These are phyloP conservation scores for Carabus problematicus DNA, from an alignment of 2,888 invertebrate genomes.

Conservation along the genomic window DNA sequence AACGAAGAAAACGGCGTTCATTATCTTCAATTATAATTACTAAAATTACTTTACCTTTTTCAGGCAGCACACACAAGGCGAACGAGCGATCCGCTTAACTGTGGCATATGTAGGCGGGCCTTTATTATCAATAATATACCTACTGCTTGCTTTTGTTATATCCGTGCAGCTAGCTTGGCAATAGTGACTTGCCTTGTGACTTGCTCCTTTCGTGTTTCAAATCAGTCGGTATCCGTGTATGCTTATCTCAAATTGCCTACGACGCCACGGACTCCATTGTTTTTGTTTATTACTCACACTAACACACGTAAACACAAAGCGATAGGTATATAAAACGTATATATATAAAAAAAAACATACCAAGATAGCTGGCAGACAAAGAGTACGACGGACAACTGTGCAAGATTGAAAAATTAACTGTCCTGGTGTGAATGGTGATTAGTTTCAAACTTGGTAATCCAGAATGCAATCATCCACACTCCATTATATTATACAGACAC, in stretches of 20 bases:
- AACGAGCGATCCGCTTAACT: background rate
- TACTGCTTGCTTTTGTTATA: conserved; percentile 19
- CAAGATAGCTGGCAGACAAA: no score
- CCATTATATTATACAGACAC: no score
- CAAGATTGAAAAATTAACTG: no score
- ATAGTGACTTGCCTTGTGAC: no score
- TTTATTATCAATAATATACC: conserved; percentile 10
- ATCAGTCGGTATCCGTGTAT: conserved; percentile 22
- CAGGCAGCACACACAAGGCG: background rate
- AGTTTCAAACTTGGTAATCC: no score
- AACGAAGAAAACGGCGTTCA: conserved; percentile 29
- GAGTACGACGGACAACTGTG: no score
- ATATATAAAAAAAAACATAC: no score
- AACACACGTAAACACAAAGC: no score
- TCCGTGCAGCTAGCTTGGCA: no score
- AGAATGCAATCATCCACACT: no score
- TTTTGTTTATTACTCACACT: conserved; percentile 17
- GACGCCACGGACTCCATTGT: conserved; percentile 12
- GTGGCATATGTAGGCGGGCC: conserved; percentile 17
- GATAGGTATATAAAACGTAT: no score
- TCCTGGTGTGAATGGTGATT: no score
- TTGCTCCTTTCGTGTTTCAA: conserved; percentile 17
- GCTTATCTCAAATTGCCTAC: conserved; percentile 21
- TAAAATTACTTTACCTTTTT: conserved; percentile 31
- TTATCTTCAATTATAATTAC: conserved; percentile 31